Evolutionary conservation across 2,888 invertebrate genomes (phyloP).

Genomic region (Anodontia alba): DNA sequence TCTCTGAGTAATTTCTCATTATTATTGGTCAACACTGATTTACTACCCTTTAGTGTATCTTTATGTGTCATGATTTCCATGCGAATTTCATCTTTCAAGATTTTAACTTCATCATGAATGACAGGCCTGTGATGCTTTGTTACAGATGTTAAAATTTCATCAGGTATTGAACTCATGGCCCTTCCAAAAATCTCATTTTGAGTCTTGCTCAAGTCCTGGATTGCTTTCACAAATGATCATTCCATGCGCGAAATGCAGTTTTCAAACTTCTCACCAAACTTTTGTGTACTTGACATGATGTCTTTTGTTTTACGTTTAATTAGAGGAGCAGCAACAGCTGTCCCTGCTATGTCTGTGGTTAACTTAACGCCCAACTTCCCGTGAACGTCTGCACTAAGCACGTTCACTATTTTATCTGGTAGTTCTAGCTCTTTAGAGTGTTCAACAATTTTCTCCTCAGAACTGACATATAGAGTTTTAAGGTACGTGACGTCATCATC

Average conservation of each 20-base stretch:
- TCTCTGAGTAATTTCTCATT: not conserved
- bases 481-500: not conserved
- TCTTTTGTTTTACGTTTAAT: not conserved
- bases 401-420: not conserved
- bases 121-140: not conserved
- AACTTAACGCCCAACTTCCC: not conserved
- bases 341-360: not conserved
- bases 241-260: not conserved
- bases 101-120: not conserved
- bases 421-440: too few species aligned
- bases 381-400: not conserved
- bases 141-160: not conserved
- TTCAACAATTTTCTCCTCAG: not conserved
- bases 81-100: not conserved
- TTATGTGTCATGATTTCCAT: not conserved
- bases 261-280: not conserved
- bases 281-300: not conserved
- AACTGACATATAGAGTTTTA: not conserved
- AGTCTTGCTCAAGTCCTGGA: not conserved
- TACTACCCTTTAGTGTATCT: not conserved
- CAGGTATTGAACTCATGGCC: not conserved
- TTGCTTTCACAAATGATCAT: not conserved
- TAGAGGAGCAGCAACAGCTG: not conserved
- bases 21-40: not conserved
- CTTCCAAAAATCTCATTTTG: not conserved